A percentile compares a stretch with the other conserved stretches of the same genome.
phyloP scores from a whole-genome alignment of 2,888 invertebrate genomes.

The Leptothorax acervorum region DNA sequence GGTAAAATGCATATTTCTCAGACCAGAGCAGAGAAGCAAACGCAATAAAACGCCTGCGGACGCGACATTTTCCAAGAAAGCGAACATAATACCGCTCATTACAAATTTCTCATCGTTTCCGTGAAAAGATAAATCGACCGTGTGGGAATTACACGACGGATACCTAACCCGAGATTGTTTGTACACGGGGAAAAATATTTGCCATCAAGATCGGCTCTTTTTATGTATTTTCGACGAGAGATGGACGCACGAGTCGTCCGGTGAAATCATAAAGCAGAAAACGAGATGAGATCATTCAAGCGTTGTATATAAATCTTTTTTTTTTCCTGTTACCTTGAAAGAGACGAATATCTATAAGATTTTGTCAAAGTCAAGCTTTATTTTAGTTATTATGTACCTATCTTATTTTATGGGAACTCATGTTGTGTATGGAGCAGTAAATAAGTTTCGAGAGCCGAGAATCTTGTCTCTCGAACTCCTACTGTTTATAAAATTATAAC shows the following conservation, averaged over 20 bases:
- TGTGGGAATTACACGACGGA: not conserved
- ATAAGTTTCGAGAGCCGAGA: not conserved
- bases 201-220: not conserved
- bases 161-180: not conserved
- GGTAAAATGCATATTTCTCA: slow-evolving; percentile 36
- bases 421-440: not conserved
- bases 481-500: not conserved
- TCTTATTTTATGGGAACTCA: not conserved
- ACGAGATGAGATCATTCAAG: not conserved
- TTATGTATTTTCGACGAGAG: not conserved
- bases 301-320: not conserved
- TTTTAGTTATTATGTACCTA: not conserved
- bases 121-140: slow-evolving; percentile 13
- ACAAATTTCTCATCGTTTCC: slow-evolving; percentile 22
- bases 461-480: not conserved
- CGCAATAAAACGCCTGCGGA: slow-evolving; percentile 11
- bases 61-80: slow-evolving; percentile 29
- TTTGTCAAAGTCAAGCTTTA: not conserved
- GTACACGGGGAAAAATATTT: slow-evolving; percentile 1
- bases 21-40: not conserved
- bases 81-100: not conserved
- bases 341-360: not conserved
- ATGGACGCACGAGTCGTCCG: not conserved
- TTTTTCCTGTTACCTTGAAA: not conserved
- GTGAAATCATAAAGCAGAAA: not conserved